phyloP scores from a whole-genome alignment of 2,888 invertebrate species.

The Rugalucina vietnamica region DNA sequence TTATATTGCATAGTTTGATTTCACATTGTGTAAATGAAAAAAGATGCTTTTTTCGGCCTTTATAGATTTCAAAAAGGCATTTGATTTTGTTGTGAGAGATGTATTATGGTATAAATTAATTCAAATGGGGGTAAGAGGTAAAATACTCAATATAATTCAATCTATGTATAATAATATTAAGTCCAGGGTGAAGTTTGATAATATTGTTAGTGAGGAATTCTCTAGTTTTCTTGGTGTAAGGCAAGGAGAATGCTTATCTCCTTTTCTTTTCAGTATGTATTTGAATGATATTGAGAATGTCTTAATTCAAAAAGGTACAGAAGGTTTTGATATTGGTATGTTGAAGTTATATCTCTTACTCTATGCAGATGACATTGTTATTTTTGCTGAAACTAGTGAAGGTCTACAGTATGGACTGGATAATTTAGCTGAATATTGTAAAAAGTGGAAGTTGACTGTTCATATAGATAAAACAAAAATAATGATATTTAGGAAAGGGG shows the following conservation, averaged over 20 bases:
- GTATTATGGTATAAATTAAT: not conserved
- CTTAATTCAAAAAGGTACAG: not conserved
- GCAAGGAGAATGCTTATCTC: not conserved
- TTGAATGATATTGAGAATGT: no score
- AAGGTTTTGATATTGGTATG: not conserved
- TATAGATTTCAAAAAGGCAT: not conserved
- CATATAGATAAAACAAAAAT: not conserved
- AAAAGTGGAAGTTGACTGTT: not conserved
- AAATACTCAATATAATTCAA: constrained; percentile 4
- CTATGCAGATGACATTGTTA: constrained; percentile 15
- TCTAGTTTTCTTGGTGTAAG: not conserved
- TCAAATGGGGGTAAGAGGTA: not conserved
- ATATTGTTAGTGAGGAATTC: not conserved
- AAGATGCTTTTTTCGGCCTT: no score
- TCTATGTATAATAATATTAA: not conserved
- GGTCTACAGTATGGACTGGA: not conserved
- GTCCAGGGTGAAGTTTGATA: not conserved
- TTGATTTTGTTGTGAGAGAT: not conserved
- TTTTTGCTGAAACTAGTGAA: not conserved
- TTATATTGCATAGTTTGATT: not conserved
- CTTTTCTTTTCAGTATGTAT: not conserved
- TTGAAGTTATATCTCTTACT: not conserved
- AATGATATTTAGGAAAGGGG: not conserved
- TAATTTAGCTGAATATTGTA: not conserved
- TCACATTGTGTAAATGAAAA: not conserved